These are phyloP conservation scores for Pteromalus puparum DNA, from an alignment of 1,140 invertebrate species.

Conservation along the genomic window DNA sequence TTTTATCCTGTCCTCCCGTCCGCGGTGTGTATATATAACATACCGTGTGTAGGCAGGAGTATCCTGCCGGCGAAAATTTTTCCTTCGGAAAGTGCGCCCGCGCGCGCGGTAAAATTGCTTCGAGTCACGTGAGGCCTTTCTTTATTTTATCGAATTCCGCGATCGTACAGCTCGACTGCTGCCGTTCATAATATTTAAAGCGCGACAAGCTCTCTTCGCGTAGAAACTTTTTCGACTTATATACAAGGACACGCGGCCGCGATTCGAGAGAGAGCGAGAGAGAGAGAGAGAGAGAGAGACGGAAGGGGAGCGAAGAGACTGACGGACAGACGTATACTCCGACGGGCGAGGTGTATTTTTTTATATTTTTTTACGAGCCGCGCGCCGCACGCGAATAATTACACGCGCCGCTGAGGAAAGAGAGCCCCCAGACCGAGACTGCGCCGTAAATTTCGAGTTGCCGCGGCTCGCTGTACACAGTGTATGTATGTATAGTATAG, in stretches of 20 bases:
- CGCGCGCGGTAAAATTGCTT: conserved; percentile 26
- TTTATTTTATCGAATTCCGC: conserved; percentile 30
- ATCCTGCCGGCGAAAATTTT: conserved; percentile 38
- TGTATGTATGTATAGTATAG: neutral
- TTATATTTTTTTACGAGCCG: neutral
- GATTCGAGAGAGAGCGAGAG: too few species aligned
- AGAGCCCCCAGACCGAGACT: neutral
- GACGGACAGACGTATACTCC: neutral
- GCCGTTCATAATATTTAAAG: neutral
- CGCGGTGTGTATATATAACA: neutral
- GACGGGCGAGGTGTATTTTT: neutral
- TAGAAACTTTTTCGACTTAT: neutral
- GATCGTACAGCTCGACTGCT: conserved; percentile 11
- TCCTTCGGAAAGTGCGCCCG: neutral
- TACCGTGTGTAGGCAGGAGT: neutral
- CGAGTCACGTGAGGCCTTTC: conserved; percentile 34
- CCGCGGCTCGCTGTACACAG: too few species aligned
- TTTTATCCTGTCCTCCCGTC: neutral
- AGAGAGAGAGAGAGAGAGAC: neutral
- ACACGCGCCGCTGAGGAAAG: neutral
- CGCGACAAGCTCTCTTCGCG: neutral
- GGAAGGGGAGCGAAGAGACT: neutral
- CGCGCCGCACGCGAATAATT: neutral
- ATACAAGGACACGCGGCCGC: neutral
- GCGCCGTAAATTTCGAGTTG: neutral